phyloP scores from a whole-genome alignment of 1,140 invertebrate genomes.

The Hermetia illucens region DNA sequence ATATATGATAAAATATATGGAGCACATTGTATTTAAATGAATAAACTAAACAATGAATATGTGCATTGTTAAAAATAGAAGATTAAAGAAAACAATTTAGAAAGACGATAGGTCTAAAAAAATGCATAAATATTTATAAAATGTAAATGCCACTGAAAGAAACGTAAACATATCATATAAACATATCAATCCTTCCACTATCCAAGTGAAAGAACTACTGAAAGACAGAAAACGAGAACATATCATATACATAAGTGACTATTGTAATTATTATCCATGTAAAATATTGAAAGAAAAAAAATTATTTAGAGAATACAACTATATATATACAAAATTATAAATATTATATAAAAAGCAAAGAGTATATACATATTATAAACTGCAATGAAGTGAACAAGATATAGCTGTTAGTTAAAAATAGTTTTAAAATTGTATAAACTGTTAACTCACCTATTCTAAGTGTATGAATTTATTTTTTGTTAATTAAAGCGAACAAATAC shows the following conservation, averaged over 20 bases:
- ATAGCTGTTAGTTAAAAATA: no score
- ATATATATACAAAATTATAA: not conserved
- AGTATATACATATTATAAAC: not conserved
- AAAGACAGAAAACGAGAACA: no score
- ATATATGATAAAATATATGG: not conserved
- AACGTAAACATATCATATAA: not conserved
- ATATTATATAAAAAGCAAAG: not conserved
- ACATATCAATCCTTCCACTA: no score
- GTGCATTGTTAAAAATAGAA: not conserved
- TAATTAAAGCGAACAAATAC: no score
- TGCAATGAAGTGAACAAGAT: not conserved
- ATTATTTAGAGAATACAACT: no score
- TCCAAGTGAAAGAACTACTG: no score
- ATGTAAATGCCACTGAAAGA: not conserved
- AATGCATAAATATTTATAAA: not conserved
- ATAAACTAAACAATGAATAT: constrained; percentile 1
- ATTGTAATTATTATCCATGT: no score
- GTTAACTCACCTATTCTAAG: no score
- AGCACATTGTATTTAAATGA: not conserved
- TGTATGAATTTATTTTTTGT: no score
- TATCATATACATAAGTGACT: no score
- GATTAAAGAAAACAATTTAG: not conserved
- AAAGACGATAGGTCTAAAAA: not conserved
- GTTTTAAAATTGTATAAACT: no score
- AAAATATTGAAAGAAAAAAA: no score